phyloP scores from a whole-genome alignment of 2,797 vertebrate genomes.

The Labeo calbasu region DNA sequence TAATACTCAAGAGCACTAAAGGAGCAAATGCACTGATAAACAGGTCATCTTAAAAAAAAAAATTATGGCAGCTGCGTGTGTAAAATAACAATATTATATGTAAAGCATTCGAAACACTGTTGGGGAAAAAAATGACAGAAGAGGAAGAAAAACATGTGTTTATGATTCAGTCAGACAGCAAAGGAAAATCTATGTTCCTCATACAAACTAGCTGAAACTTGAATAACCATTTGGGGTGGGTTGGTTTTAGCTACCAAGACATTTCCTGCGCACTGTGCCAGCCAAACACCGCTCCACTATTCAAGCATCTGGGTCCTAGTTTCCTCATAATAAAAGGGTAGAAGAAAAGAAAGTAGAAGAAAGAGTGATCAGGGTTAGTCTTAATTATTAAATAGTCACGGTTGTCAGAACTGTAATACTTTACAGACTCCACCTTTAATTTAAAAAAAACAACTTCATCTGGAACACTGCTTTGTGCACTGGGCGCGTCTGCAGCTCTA shows the following conservation, averaged over 20 bases:
- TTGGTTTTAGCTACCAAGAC: conserved; percentile 29
- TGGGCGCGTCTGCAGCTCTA: neutral
- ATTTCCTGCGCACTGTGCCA: conserved; percentile 32
- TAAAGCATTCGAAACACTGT: neutral
- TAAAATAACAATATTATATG: neutral
- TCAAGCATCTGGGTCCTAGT: conserved; percentile 21
- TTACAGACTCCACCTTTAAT: neutral
- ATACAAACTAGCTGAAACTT: conserved; percentile 44
- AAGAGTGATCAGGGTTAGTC: neutral
- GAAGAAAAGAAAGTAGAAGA: neutral
- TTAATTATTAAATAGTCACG: neutral
- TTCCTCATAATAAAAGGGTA: conserved; percentile 31
- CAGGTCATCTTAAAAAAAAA: neutral
- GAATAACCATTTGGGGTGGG: conserved; percentile 7
- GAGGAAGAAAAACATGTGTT: neutral
- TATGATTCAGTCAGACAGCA: neutral
- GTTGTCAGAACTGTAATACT: conserved; percentile 1
- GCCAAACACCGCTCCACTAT: conserved; percentile 3
- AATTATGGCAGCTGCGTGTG: neutral
- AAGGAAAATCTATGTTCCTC: conserved; percentile 6
- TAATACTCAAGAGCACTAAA: conserved; percentile 5
- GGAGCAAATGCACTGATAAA: conserved; percentile 3
- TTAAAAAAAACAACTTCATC: neutral
- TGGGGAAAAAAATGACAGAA: neutral
- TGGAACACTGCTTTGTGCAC: neutral